These are phyloP conservation scores for Pseudomyrmex pallidus DNA, from an alignment of 1,140 invertebrate genomes.

Conservation along the genomic window DNA sequence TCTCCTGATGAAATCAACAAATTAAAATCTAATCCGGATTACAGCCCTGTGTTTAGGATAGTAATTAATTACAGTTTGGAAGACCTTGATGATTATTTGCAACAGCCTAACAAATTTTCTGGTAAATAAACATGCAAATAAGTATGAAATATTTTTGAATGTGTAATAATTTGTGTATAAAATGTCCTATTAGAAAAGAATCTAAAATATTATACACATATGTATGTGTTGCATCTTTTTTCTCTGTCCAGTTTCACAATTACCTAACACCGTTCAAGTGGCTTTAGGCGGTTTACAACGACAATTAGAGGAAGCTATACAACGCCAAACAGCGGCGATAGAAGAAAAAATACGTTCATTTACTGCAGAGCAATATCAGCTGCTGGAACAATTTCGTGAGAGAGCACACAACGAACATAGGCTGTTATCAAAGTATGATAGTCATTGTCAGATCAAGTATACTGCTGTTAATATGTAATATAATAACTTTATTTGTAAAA, in stretches of 20 bases:
- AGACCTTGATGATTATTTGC: constrained; percentile 75
- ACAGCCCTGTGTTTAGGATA: constrained; percentile 83
- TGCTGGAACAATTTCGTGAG: constrained; percentile 84
- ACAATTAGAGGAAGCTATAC: constrained; percentile 83
- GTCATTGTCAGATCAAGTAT: not conserved
- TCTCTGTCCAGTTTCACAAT: constrained; percentile 76
- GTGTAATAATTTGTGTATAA: too few species aligned
- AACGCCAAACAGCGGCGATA: constrained; percentile 81
- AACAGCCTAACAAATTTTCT: constrained; percentile 80
- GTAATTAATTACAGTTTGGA: constrained; percentile 77
- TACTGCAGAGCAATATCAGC: constrained; percentile 85
- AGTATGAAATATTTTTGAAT: not conserved
- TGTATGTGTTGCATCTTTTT: constrained; percentile 22
- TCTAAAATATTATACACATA: too few species aligned
- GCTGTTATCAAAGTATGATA: constrained; percentile 81
- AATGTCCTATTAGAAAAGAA: too few species aligned
- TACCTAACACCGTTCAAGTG: constrained; percentile 77
- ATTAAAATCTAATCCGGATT: constrained; percentile 79
- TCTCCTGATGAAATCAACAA: constrained; percentile 79
- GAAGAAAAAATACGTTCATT: constrained; percentile 85
- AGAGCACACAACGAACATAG: constrained; percentile 85
- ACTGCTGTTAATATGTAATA: not conserved
- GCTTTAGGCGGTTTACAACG: constrained; percentile 84
- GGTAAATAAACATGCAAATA: constrained; percentile 69
- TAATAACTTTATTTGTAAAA: constrained; percentile 11